Conservation (phyloP, 1,140 invertebrate genomes). For the Diprion similis region DNA sequence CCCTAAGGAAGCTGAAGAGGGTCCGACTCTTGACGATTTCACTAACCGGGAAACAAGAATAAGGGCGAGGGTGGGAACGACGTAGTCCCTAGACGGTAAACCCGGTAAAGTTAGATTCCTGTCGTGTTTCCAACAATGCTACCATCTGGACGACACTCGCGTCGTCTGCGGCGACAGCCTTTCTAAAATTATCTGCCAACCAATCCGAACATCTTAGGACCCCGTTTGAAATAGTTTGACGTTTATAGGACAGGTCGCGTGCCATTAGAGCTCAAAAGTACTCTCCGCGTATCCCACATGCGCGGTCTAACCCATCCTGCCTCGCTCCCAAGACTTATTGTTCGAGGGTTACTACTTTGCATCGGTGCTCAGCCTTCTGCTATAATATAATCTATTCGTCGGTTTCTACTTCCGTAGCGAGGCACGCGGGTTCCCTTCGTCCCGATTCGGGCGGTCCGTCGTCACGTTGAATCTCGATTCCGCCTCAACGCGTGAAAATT, state of each 20-base stretch:
- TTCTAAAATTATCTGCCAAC: neutral
- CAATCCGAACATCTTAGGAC: slow-evolving; percentile 4
- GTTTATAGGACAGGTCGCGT: slow-evolving; percentile 4
- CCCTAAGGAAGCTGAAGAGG: neutral
- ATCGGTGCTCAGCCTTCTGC: neutral
- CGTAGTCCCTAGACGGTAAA: slow-evolving; percentile 2
- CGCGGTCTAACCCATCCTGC: neutral
- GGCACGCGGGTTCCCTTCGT: too few species aligned
- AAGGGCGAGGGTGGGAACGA: neutral
- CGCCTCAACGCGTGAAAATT: too few species aligned
- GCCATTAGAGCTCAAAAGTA: slow-evolving; percentile 2
- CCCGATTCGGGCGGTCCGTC: too few species aligned
- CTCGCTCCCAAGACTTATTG: neutral
- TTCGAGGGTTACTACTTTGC: neutral
- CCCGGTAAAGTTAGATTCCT: neutral
- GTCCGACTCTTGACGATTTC: too few species aligned
- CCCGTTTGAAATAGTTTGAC: slow-evolving; percentile 3
- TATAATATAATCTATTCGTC: neutral
- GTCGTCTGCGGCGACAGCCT: neutral
- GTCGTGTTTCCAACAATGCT: neutral
- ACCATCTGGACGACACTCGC: slow-evolving; percentile 4
- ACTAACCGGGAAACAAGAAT: neutral
- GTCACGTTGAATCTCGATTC: too few species aligned
- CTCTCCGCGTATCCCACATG: neutral
- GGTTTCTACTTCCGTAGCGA: too few species aligned